phyloP scores from a whole-genome alignment of 2,888 invertebrate genomes.

The Philereme vetulata region DNA sequence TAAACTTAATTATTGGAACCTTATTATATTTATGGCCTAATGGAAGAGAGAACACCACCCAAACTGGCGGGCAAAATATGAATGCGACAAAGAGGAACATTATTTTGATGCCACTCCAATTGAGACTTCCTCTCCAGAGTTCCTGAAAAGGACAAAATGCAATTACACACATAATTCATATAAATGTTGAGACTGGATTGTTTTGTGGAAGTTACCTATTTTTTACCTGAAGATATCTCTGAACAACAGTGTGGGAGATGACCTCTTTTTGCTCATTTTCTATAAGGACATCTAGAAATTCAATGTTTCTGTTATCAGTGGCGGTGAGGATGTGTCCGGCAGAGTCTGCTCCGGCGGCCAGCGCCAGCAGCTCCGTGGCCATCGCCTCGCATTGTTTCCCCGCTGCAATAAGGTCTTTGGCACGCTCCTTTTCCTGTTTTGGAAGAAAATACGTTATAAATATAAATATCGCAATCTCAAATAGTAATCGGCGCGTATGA shows the following conservation, averaged over 20 bases:
- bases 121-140: slow-evolving; percentile 98
- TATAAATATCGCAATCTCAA: slow-evolving; percentile 35
- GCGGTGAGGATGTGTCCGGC: slow-evolving; percentile 97
- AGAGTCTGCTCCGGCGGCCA: slow-evolving; percentile 97
- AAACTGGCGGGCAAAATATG: slow-evolving; percentile 97
- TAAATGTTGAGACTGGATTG: slow-evolving; percentile 29
- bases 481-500: slow-evolving; percentile 18
- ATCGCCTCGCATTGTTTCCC: slow-evolving; percentile 98
- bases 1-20: slow-evolving; percentile 99
- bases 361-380: slow-evolving; percentile 97
- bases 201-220: slow-evolving; percentile 79
- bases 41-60: slow-evolving; percentile 97
- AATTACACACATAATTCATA: slow-evolving; percentile 26
- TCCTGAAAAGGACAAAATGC: slow-evolving; percentile 85
- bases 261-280: slow-evolving; percentile 99
- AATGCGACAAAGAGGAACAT: slow-evolving; percentile 96
- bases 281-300: slow-evolving; percentile 97
- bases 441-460: slow-evolving; percentile 44
- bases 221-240: slow-evolving; percentile 96
- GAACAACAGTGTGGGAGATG: slow-evolving; percentile 98
- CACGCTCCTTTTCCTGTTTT: slow-evolving; percentile 96
- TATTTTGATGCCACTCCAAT: slow-evolving; percentile 98
- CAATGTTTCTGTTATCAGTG: slow-evolving; percentile 96
- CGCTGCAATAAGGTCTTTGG: slow-evolving; percentile 97
- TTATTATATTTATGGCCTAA: slow-evolving; percentile 97